Conservation (phyloP, 2,888 invertebrate species). For the Amphipyra tragopoginis region DNA sequence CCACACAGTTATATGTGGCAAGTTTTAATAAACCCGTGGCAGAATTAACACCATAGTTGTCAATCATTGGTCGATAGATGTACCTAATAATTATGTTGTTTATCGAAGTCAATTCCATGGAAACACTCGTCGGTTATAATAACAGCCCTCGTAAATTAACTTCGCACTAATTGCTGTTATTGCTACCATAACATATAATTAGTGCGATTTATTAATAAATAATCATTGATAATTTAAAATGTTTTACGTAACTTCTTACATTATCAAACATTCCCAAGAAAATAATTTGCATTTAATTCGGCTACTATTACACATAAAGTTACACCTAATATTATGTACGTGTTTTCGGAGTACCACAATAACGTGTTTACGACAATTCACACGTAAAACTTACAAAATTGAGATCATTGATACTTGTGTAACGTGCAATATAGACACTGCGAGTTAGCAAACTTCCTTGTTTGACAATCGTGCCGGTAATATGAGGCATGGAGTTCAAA, state of each 20-base stretch:
- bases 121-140: no score
- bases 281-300: slow-evolving; percentile 9
- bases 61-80: no score
- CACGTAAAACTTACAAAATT: slow-evolving; percentile 53
- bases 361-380: slow-evolving; percentile 47
- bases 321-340: slow-evolving; percentile 20
- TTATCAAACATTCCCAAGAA: slow-evolving; percentile 3
- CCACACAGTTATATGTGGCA: slow-evolving; percentile 1
- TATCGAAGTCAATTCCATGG: no score
- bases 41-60: not conserved
- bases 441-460: slow-evolving; percentile 59
- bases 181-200: not conserved
- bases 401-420: slow-evolving; percentile 55
- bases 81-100: no score
- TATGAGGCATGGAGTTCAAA: slow-evolving; percentile 41
- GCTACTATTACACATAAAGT: slow-evolving; percentile 8
- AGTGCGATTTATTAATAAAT: slow-evolving; percentile 18
- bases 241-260: slow-evolving; percentile 17
- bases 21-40: slow-evolving; percentile 2
- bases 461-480: slow-evolving; percentile 56
- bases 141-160: slow-evolving; percentile 2
- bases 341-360: slow-evolving; percentile 30
- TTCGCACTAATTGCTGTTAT: slow-evolving; percentile 7
- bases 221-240: slow-evolving; percentile 7
- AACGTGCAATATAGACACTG: slow-evolving; percentile 48